Conservation (phyloP, 2,888 invertebrate genomes). For the Xestia rhomboidea region DNA sequence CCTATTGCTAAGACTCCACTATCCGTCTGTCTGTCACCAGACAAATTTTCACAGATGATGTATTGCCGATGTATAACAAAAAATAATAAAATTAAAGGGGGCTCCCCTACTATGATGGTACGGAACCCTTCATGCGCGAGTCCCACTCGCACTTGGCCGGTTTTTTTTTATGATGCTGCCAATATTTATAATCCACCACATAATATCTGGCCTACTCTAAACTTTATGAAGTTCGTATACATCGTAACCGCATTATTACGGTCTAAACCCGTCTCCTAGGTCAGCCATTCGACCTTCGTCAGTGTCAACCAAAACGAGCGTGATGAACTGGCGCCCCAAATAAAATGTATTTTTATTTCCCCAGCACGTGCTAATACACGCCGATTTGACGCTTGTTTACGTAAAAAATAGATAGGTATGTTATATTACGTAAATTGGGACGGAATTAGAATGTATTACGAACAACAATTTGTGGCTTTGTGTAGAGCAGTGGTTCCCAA, state of each 20-base stretch:
- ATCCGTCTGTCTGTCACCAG: too few relatives aligned
- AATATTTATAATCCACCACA: not conserved
- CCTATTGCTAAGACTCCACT: too few relatives aligned
- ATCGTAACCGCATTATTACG: constrained; percentile 34
- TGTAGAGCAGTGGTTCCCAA: too few relatives aligned
- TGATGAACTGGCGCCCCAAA: constrained; percentile 54
- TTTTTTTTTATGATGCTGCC: too few relatives aligned
- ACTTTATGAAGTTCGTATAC: not conserved
- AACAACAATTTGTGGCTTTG: constrained; percentile 22
- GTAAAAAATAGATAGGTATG: constrained; percentile 44
- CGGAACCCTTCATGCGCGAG: too few relatives aligned
- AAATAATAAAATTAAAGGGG: too few relatives aligned
- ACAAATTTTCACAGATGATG: too few relatives aligned
- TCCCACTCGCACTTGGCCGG: too few relatives aligned
- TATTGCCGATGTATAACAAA: too few relatives aligned
- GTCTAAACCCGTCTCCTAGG: constrained; percentile 31
- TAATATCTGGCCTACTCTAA: not conserved
- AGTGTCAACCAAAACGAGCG: constrained; percentile 60
- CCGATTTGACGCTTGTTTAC: constrained; percentile 42
- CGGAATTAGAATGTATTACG: constrained; percentile 32
- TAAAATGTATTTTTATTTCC: constrained; percentile 57
- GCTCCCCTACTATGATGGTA: too few relatives aligned
- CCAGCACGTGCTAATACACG: constrained; percentile 38
- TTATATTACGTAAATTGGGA: constrained; percentile 36
- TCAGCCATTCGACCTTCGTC: constrained; percentile 60